Conservation (phyloP, 2,797 vertebrate genomes). For the Dermochelys coriacea region DNA sequence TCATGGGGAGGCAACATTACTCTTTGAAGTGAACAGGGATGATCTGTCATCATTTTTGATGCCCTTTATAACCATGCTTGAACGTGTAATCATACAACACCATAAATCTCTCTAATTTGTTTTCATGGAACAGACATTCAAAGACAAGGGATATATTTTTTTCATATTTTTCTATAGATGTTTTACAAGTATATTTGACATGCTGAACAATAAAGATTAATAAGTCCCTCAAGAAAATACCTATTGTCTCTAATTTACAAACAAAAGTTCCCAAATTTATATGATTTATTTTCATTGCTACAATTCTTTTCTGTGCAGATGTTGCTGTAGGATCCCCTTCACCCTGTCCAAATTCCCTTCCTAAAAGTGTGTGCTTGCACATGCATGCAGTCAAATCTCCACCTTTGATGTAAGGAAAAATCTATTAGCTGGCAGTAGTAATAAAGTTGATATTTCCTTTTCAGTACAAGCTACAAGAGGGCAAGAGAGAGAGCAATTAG, state of each 20-base stretch:
- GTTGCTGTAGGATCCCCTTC: background rate
- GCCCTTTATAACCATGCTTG: background rate
- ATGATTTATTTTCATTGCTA: background rate
- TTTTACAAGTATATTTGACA: background rate
- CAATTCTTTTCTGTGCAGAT: background rate
- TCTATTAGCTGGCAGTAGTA: background rate
- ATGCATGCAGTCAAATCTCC: background rate
- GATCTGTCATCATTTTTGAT: background rate
- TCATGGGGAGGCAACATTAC: background rate
- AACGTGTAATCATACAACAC: background rate
- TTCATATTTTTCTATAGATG: background rate
- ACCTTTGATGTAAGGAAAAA: background rate
- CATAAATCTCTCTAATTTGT: background rate
- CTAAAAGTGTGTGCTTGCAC: rapidly evolving
- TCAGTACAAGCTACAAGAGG: background rate
- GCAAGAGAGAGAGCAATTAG: background rate
- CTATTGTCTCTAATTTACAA: background rate
- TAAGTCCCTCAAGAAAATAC: background rate
- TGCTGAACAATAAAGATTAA: background rate
- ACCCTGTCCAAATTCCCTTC: background rate
- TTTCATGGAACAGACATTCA: background rate
- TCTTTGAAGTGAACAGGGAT: background rate
- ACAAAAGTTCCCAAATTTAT: background rate
- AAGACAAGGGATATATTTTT: background rate
- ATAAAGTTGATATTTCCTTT: background rate